These are phyloP conservation scores for Ceyx cyanopectus DNA, from an alignment of 2,113 vertebrate genomes.

Conservation along the genomic window DNA sequence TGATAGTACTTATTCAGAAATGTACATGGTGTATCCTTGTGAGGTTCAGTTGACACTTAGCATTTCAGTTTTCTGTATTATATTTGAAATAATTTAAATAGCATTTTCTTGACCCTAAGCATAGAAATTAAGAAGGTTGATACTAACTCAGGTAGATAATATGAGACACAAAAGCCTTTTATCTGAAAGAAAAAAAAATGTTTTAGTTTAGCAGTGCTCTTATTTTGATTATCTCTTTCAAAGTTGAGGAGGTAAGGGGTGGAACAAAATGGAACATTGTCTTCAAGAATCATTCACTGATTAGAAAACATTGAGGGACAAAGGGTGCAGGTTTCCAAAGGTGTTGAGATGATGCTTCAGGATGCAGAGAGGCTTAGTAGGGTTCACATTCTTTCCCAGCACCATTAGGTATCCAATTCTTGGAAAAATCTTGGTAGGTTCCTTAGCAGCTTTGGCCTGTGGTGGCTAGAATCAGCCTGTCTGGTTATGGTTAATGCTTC, in stretches of 20 bases:
- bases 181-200: not conserved
- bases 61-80: not conserved
- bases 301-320: not conserved
- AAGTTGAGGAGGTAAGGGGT: not conserved
- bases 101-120: not conserved
- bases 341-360: not conserved
- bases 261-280: not conserved
- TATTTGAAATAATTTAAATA: not conserved
- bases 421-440: not conserved
- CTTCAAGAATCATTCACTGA: not conserved
- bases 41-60: not conserved
- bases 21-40: not conserved
- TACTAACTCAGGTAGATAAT: not conserved
- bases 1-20: not conserved
- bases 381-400: not conserved
- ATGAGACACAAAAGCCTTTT: not conserved
- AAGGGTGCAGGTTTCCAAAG: not conserved
- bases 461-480: not conserved
- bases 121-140: not conserved
- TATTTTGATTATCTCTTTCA: not conserved
- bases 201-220: not conserved
- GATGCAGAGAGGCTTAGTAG: not conserved
- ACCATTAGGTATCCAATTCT: not conserved
- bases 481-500: not conserved
- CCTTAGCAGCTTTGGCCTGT: not conserved